Base-by-base conservation (phyloP, 2,797 vertebrate species). In the Sebastes itinus region DNA sequence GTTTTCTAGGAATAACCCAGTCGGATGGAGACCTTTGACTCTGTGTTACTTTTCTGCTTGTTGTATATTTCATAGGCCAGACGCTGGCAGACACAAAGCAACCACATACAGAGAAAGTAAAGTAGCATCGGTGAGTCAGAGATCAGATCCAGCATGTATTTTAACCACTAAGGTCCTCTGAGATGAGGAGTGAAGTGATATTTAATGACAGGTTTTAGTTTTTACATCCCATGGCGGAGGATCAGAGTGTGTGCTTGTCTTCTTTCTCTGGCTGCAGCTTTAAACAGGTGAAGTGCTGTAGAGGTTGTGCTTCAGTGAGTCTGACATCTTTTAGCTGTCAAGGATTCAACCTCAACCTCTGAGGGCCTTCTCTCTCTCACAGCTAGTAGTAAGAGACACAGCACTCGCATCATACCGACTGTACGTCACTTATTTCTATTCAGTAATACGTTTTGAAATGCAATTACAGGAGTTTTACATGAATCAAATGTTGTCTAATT, bases 271-370 rank as follows among this genome's bases (percentile, higher is more conserved):
- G 12, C 80, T 76, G 62, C 61, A 59, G 56, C 68, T 82, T 55
- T 83, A 46, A 75, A 68, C 63, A 64, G 56, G n/a, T 56, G 33
- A 69, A 49, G 33, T 60, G 74, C 16, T 64, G 49, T 75, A 66
- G 1, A 74, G 55, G 75, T 64, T 75, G 23, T 32, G 83, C 73
- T 75, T 84, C 81, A 82, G 35, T 59, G 73, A 71, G 18, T 70
- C 76, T 70, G 61, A 85, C 68, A 25, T 80, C 27, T 81, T 78
- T 59, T 20, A 64, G 58, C 79, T 76, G 80, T 80, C 76, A 80
- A 59, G 11, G 56, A 69, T 64, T 61, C 55, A 61, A 52, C 49
- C 55, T 80, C 28, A n/a, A 60, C 30, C 63, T 33, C 23, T 32
- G 18, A 75, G 77, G 35, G 64, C n/a, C 33, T 23, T 23, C 20